phyloP scores from a whole-genome alignment of 2,888 invertebrate species.

The Sympetrum striolatum region DNA sequence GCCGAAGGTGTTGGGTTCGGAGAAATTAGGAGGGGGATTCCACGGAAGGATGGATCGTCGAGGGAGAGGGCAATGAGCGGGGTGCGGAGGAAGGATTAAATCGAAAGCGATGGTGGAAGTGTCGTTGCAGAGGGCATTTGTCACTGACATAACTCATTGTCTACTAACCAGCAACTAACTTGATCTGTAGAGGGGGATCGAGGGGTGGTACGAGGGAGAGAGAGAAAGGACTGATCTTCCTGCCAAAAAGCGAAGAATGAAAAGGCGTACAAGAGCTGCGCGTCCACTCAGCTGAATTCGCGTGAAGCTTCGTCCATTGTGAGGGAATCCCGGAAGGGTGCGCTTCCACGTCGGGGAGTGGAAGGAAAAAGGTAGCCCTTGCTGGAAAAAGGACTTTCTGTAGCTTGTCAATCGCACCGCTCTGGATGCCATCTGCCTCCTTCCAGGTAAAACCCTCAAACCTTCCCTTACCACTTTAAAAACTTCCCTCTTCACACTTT shows the following conservation, averaged over 20 bases:
- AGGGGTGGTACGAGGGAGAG: neutral
- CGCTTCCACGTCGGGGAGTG: neutral
- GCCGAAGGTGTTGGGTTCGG: neutral
- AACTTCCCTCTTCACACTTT: neutral
- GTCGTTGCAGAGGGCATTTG: neutral
- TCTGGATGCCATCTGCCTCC: neutral
- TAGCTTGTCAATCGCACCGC: constrained; percentile 37
- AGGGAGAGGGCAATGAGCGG: neutral
- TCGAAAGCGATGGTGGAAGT: neutral
- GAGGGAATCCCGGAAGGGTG: neutral
- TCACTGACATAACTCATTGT: neutral
- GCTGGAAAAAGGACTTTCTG: constrained; percentile 1
- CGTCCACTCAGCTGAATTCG: neutral
- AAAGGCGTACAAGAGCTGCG: neutral
- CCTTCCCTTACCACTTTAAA: neutral
- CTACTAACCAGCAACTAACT: neutral
- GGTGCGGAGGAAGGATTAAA: neutral
- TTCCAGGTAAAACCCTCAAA: constrained; percentile 13
- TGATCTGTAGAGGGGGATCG: neutral
- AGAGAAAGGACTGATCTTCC: neutral
- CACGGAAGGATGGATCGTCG: neutral
- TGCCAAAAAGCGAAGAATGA: neutral
- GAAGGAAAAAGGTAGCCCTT: neutral
- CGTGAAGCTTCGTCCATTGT: constrained; percentile 25
- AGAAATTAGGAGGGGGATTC: neutral